These are phyloP conservation scores for Lysiphlebus fabarum DNA, from an alignment of 1,140 invertebrate species.

Conservation along the genomic window DNA sequence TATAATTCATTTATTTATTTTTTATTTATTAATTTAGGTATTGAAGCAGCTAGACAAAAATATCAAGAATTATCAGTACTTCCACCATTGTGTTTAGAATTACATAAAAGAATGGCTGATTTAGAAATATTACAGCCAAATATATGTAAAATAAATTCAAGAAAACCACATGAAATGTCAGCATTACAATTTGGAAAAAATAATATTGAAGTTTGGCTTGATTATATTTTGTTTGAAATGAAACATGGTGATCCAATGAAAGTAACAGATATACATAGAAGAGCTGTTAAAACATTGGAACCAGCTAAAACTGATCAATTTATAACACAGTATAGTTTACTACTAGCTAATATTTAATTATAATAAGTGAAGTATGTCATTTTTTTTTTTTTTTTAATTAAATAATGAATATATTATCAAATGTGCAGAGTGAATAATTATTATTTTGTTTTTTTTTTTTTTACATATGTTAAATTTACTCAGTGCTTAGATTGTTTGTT, in stretches of 20 bases:
- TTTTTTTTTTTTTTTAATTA: too few relatives aligned
- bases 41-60: conserved; percentile 46
- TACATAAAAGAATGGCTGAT: conserved; percentile 57
- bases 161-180: conserved; percentile 51
- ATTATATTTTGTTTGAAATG: conserved; percentile 59
- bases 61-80: conserved; percentile 47
- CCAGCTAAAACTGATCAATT: conserved; percentile 42
- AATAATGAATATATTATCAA: background rate
- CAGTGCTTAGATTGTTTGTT: conserved; percentile 1
- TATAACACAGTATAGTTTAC: conserved; percentile 41
- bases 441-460: too few relatives aligned
- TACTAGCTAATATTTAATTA: conserved; percentile 41
- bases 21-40: conserved; percentile 26
- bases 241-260: conserved; percentile 51
- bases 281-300: conserved; percentile 55
- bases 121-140: conserved; percentile 54
- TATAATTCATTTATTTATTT: conserved; percentile 5
- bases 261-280: conserved; percentile 49
- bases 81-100: conserved; percentile 50
- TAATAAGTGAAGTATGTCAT: too few relatives aligned
- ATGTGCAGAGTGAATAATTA: background rate
- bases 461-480: background rate
- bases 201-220: conserved; percentile 59
- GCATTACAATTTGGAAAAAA: conserved; percentile 55
- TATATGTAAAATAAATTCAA: conserved; percentile 40